These are phyloP conservation scores for Anguilla pacifica DNA, from an alignment of 2,797 vertebrate species.

Conservation along the genomic window DNA sequence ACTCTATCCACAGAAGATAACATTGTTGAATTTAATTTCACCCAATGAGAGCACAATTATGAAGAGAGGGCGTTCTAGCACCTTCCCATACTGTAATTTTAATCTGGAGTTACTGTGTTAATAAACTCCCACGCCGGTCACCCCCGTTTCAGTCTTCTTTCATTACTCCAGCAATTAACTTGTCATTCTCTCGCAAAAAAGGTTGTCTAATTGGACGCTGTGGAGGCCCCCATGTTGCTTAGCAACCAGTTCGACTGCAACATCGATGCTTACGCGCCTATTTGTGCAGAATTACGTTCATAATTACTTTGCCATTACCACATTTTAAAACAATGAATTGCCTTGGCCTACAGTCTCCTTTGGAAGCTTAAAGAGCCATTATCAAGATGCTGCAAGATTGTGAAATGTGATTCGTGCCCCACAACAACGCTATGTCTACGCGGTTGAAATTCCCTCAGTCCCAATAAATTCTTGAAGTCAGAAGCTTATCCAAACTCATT, in stretches of 20 bases:
- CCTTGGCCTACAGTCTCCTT: constrained; percentile 3
- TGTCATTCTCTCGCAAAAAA: constrained; percentile 13
- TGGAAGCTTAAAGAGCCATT: constrained; percentile 2
- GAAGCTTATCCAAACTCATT: constrained; percentile 4
- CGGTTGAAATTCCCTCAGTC: background rate
- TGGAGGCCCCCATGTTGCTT: background rate
- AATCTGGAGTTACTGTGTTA: constrained; percentile 8
- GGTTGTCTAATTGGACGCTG: constrained; percentile 14
- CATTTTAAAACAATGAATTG: background rate
- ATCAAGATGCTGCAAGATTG: constrained; percentile 7
- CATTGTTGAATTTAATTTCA: background rate
- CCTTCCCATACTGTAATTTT: background rate
- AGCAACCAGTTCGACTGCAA: background rate
- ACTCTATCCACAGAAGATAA: background rate
- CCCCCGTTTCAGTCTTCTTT: background rate
- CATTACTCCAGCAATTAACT: constrained; percentile 15
- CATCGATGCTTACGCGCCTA: background rate
- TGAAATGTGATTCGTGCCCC: background rate
- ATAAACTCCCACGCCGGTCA: background rate
- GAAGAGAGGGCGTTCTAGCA: background rate
- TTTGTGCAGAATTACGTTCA: constrained; percentile 13
- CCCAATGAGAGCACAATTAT: background rate
- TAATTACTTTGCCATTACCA: background rate
- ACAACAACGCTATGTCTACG: background rate
- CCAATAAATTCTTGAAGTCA: background rate